phyloP scores from a whole-genome alignment of 2,113 vertebrate species.

The Sprattus sprattus region DNA sequence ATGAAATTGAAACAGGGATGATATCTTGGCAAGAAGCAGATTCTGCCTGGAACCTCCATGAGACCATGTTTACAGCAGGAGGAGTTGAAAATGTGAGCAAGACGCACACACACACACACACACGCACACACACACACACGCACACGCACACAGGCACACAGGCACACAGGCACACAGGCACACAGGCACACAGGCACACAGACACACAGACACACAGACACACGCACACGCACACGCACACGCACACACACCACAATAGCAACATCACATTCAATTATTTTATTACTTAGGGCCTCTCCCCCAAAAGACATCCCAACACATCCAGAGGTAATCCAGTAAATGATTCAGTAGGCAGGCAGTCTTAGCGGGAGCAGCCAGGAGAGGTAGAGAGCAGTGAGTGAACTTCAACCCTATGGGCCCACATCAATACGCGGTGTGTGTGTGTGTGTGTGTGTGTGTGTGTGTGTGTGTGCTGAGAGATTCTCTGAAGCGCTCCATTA shows the following conservation, averaged over 20 bases:
- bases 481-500: slow-evolving; percentile 9
- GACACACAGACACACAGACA: not conserved
- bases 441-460: too few relatives aligned
- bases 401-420: not conserved
- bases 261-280: not conserved
- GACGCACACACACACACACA: not conserved
- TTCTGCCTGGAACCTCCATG: not conserved
- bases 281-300: not conserved
- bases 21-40: not conserved
- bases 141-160: not conserved
- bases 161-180: not conserved
- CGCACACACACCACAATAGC: not conserved
- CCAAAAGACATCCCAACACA: not conserved
- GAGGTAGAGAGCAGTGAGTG: not conserved
- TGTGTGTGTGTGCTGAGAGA: too few relatives aligned
- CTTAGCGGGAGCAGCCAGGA: not conserved
- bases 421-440: not conserved
- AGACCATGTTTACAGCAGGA: not conserved
- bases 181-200: not conserved
- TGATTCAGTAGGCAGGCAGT: not conserved
- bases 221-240: not conserved
- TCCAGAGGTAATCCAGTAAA: not conserved
- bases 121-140: not conserved
- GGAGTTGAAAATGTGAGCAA: not conserved
- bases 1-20: not conserved